Conservation (phyloP, 2,797 vertebrate genomes). For the Platalea minor region DNA sequence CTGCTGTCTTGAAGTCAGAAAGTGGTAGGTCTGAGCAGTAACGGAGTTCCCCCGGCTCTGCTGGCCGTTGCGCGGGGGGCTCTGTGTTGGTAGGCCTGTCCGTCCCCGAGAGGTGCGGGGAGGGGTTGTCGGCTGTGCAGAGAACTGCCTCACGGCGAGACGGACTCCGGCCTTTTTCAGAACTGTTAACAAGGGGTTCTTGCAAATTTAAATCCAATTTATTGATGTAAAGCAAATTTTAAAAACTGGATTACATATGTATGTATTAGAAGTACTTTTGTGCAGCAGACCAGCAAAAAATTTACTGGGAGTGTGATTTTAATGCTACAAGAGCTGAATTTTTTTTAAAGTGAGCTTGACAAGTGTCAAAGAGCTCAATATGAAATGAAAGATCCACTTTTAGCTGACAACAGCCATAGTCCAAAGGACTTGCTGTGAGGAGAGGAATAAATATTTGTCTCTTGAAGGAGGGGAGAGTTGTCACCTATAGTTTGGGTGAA, state of each 20-base stretch:
- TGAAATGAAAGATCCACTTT: neutral
- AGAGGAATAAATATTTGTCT: neutral
- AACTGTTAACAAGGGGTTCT: neutral
- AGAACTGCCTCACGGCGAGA: rapidly evolving
- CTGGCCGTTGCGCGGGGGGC: neutral
- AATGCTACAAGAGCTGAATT: neutral
- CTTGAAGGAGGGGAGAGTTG: neutral
- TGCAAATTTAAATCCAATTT: neutral
- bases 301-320: neutral
- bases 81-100: rapidly evolving
- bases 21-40: neutral
- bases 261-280: neutral
- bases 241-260: rapidly evolving
- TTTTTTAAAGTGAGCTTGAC: neutral
- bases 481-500: neutral
- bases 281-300: neutral
- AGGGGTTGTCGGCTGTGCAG: neutral
- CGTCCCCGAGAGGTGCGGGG: neutral
- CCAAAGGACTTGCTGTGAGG: neutral
- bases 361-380: neutral
- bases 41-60: neutral
- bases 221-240: neutral
- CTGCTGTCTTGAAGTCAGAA: neutral
- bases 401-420: neutral
- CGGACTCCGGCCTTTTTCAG: neutral